Evolutionary conservation across 2,113 vertebrate species (phyloP).

Genomic region (Neolamprologus sp.): DNA sequence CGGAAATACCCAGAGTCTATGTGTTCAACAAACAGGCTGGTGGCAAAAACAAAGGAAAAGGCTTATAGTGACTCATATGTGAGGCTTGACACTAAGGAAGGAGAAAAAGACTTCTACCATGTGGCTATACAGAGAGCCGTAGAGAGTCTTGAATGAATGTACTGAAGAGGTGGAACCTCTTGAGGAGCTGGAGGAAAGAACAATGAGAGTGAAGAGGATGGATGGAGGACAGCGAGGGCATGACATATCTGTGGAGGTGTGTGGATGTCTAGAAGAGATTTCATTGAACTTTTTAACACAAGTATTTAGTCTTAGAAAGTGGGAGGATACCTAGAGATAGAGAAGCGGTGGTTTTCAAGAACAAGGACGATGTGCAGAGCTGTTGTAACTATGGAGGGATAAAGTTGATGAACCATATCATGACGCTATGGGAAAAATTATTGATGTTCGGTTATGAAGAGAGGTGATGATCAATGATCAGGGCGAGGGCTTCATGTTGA

Average conservation of each 20-base stretch:
- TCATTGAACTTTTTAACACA: not conserved
- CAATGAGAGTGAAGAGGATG: not conserved
- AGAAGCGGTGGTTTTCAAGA: not conserved
- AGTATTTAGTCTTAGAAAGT: not conserved
- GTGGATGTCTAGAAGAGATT: not conserved
- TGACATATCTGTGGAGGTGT: rapidly evolving
- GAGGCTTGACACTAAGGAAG: rapidly evolving
- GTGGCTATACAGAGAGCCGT: rapidly evolving
- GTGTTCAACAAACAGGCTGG: not conserved
- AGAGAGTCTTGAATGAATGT: not conserved
- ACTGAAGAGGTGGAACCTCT: not conserved
- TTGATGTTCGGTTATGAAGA: not conserved
- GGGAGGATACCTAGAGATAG: not conserved
- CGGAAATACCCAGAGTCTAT: not conserved
- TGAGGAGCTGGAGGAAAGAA: not conserved
- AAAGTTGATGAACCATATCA: not conserved
- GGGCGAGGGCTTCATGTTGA: not conserved
- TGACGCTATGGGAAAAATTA: not conserved
- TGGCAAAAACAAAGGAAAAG: not conserved
- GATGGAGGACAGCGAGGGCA: not conserved
- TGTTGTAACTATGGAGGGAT: not conserved
- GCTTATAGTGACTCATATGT: not conserved
- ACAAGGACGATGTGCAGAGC: rapidly evolving
- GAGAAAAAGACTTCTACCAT: not conserved
- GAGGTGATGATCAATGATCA: not conserved